These are phyloP conservation scores for Coryphaenoides rupestris DNA, from an alignment of 2,113 vertebrate genomes.

Conservation along the genomic window DNA sequence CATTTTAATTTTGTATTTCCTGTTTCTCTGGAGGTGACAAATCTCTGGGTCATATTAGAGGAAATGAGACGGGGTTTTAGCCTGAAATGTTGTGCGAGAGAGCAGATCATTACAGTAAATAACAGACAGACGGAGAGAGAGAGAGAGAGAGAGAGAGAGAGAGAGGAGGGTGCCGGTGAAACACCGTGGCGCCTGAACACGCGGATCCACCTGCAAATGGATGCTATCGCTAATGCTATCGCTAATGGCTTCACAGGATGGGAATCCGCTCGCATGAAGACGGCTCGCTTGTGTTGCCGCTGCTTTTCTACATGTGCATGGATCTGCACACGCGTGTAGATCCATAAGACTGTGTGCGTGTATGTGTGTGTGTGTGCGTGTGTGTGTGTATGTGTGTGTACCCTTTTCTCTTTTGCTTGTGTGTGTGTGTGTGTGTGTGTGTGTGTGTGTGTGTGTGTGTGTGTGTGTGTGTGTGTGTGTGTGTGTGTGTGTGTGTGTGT, in stretches of 20 bases:
- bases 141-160: too few species aligned
- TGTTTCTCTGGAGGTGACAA: slow-evolving; percentile 20
- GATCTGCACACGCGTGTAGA: too few species aligned
- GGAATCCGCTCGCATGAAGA: too few species aligned
- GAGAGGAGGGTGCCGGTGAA: too few species aligned
- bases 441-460: background rate
- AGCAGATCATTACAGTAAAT: slow-evolving; percentile 53
- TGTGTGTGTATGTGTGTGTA: background rate
- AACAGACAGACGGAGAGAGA: slow-evolving; percentile 4
- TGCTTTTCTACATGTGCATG: too few species aligned
- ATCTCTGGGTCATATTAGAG: slow-evolving; percentile 35
- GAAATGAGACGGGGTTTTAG: slow-evolving; percentile 30
- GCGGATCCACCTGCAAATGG: slow-evolving; percentile 26
- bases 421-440: background rate
- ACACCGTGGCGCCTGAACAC: too few species aligned
- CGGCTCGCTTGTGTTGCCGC: too few species aligned
- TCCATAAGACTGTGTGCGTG: too few species aligned
- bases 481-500: too few species aligned
- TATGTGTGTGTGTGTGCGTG: too few species aligned
- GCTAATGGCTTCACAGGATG: slow-evolving; percentile 30
- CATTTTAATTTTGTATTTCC: slow-evolving; percentile 3
- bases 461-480: too few species aligned
- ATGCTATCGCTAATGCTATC: slow-evolving; percentile 33
- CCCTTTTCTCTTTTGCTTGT: background rate
- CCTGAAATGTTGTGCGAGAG: slow-evolving; percentile 39